phyloP scores from a whole-genome alignment of 2,888 invertebrate species.

The Drosophila gaucha region DNA sequence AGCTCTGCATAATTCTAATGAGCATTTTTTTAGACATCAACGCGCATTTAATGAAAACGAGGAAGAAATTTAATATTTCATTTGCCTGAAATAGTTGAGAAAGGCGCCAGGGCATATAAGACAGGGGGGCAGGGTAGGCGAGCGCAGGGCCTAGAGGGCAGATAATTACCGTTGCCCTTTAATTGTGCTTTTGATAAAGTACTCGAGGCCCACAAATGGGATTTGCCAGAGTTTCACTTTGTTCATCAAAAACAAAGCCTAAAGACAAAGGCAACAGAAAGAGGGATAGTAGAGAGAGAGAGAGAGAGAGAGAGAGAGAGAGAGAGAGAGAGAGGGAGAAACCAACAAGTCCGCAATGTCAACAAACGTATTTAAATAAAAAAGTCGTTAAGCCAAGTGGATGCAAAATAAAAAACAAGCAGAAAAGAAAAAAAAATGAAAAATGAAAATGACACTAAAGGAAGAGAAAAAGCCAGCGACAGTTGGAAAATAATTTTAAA shows the following conservation, averaged over 20 bases:
- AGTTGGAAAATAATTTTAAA: conserved; percentile 68
- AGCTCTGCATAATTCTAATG: conserved; percentile 68
- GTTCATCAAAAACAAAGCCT: conserved; percentile 33
- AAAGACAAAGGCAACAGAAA: conserved; percentile 7
- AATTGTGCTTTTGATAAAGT: conserved; percentile 50
- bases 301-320: conserved; percentile 1
- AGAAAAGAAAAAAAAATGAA: conserved; percentile 24
- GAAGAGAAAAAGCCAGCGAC: conserved; percentile 15
- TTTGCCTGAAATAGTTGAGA: conserved; percentile 51
- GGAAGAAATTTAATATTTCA: conserved; percentile 48
- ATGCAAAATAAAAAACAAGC: conserved; percentile 38
- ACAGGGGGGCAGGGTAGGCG: background rate
- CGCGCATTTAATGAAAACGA: conserved; percentile 31
- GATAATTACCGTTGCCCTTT: conserved; percentile 50
- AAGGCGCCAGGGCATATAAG: conserved; percentile 35
- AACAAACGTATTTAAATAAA: conserved; percentile 80
- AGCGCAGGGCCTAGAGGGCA: conserved; percentile 3
- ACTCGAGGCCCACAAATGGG: conserved; percentile 37
- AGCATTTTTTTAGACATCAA: conserved; percentile 60
- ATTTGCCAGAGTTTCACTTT: conserved; percentile 41
- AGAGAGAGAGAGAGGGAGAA: conserved; percentile 1
- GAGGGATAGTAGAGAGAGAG: background rate
- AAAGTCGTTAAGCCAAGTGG: conserved; percentile 78
- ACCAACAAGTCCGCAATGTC: conserved; percentile 70
- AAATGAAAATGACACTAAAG: conserved; percentile 12